These are phyloP conservation scores for Lochmaea crataegi DNA, from an alignment of 2,888 invertebrate genomes.

Conservation along the genomic window DNA sequence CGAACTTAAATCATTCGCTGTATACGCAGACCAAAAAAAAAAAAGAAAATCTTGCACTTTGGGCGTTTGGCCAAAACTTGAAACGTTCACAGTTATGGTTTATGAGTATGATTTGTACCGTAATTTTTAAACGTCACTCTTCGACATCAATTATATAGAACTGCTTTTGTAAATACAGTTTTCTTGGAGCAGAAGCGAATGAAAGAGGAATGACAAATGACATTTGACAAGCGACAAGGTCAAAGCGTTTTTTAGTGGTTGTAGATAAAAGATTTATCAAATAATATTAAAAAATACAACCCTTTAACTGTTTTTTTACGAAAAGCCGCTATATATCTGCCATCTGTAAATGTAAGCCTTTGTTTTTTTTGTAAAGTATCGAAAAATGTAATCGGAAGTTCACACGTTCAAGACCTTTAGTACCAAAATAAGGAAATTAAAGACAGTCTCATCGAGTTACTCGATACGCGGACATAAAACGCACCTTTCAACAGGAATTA, in stretches of 20 bases:
- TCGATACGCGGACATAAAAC: not conserved
- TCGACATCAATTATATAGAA: not conserved
- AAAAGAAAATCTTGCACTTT: slow-evolving; percentile 10
- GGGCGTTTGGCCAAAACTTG: not conserved
- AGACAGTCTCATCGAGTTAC: not conserved
- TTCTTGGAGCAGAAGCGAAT: too few species aligned
- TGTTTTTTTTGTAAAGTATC: not conserved
- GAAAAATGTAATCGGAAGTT: not conserved
- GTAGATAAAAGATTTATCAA: too few species aligned
- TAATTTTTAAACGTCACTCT: slow-evolving; percentile 10
- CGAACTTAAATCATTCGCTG: slow-evolving; percentile 56
- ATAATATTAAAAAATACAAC: too few species aligned
- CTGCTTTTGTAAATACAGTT: too few species aligned
- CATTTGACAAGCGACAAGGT: too few species aligned
- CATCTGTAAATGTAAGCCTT: not conserved
- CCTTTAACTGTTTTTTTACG: too few species aligned
- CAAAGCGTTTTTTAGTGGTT: too few species aligned
- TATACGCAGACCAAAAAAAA: slow-evolving; percentile 42
- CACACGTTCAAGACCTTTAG: not conserved
- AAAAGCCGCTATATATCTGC: not conserved
- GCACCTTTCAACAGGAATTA: not conserved
- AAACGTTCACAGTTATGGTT: not conserved
- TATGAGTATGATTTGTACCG: slow-evolving; percentile 8
- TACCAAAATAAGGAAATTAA: not conserved
- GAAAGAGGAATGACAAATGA: too few species aligned